Evolutionary conservation across 2,888 invertebrate species (phyloP).

Genomic region (Diadegma fenestrale): DNA sequence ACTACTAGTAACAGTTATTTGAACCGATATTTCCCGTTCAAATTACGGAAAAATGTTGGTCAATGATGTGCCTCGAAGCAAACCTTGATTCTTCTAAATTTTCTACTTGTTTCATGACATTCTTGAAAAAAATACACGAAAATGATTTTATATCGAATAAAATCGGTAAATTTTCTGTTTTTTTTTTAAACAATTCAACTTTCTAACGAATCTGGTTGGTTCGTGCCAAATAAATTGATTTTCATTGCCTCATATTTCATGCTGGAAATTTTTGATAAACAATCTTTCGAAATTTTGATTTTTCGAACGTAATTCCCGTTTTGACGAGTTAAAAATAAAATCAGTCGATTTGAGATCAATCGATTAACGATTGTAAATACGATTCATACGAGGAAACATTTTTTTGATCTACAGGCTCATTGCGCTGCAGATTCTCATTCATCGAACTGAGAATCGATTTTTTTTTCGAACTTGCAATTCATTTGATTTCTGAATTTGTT

Average conservation of each 20-base stretch:
- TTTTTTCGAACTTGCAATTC: background rate
- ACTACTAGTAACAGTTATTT: slow-evolving; percentile 21
- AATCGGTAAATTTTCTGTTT: background rate
- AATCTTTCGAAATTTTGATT: background rate
- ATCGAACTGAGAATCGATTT: background rate
- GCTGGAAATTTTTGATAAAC: background rate
- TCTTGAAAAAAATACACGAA: background rate
- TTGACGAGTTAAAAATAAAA: background rate
- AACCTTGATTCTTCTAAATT: background rate
- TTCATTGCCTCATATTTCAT: background rate
- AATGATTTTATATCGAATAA: background rate
- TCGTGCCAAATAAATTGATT: background rate
- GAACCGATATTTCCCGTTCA: slow-evolving; percentile 3
- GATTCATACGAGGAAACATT: background rate
- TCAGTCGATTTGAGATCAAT: background rate
- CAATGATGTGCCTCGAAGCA: background rate
- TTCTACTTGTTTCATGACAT: background rate
- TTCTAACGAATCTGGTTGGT: background rate
- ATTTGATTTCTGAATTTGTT: background rate
- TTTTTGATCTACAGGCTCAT: background rate
- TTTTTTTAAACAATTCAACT: background rate
- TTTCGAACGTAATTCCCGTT: background rate
- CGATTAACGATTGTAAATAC: background rate
- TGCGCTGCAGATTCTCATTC: background rate
- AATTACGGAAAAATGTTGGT: background rate